Percentiles rank a stretch among this genome's conserved stretches.
Evolutionary conservation across 1,140 invertebrate genomes (phyloP).

Genomic region (Episyrphus balteatus): DNA sequence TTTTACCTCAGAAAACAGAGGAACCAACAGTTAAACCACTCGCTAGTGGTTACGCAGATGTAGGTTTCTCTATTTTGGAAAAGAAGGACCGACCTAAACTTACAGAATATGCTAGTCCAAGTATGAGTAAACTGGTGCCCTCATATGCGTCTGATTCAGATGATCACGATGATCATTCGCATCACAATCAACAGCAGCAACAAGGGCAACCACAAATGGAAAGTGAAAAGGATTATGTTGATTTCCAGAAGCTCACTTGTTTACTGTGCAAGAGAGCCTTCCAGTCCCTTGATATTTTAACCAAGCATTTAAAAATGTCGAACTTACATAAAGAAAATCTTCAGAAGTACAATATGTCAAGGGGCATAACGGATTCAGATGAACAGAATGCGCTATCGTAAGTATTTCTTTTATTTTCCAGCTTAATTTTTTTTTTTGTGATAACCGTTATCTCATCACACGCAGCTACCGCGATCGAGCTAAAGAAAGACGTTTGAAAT

Average conservation of each 20-base stretch:
- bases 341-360: conserved; percentile 41
- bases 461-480: conserved; percentile 83
- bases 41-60: conserved; percentile 64
- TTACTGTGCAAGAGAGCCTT: conserved; percentile 93
- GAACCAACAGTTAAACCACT: conserved; percentile 29
- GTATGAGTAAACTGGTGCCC: conserved; percentile 49
- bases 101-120: conserved; percentile 11
- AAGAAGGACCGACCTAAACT: conserved; percentile 38
- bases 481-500: conserved; percentile 88
- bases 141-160: conserved; percentile 53
- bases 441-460: not conserved
- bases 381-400: conserved; percentile 10
- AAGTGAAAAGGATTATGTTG: conserved; percentile 53
- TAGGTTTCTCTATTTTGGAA: conserved; percentile 79
- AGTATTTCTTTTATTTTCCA: too few relatives aligned
- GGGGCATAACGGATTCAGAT: conserved; percentile 5
- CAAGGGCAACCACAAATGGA: too few relatives aligned
- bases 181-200: not conserved
- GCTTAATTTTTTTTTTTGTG: not conserved
- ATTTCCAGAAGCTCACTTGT: conserved; percentile 86
- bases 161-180: conserved; percentile 16
- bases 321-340: conserved; percentile 93
- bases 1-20: conserved; percentile 10
- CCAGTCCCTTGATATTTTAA: conserved; percentile 73
- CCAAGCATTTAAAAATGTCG: conserved; percentile 87